These are phyloP conservation scores for Tetranychus truncatus DNA, from an alignment of 2,888 invertebrate species.

Conservation along the genomic window DNA sequence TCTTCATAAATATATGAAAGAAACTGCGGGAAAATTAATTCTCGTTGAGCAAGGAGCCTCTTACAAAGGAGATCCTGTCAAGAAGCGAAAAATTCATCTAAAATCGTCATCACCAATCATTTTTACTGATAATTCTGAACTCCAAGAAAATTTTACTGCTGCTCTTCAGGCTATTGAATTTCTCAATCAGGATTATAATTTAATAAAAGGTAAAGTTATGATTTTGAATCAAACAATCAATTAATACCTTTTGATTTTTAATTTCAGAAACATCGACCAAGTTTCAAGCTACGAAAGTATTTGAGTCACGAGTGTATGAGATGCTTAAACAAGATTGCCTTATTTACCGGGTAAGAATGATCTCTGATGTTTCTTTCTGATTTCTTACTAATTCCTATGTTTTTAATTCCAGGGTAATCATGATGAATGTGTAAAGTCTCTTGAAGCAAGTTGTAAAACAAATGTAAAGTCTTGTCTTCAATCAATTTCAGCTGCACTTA, in stretches of 20 bases:
- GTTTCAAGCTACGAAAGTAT: neutral
- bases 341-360: neutral
- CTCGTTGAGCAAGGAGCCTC: constrained; percentile 10
- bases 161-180: constrained; percentile 3
- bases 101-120: neutral
- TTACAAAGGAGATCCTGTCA: neutral
- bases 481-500: constrained; percentile 12
- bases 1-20: constrained; percentile 4
- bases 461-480: constrained; percentile 12
- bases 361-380: neutral
- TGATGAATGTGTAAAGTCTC: neutral
- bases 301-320: constrained; percentile 2
- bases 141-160: constrained; percentile 7
- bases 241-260: neutral
- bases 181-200: neutral
- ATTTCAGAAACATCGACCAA: neutral
- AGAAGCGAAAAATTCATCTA: constrained; percentile 14
- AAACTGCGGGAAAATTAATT: constrained; percentile 5
- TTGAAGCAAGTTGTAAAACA: neutral
- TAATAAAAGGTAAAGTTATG: neutral
- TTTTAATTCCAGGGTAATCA: neutral
- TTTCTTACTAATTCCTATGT: neutral
- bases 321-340: constrained; percentile 2
- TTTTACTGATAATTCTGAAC: constrained; percentile 5
- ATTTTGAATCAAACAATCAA: too few species aligned